These are phyloP conservation scores for Nettapus auritus DNA, from an alignment of 2,113 vertebrate species.

Conservation along the genomic window DNA sequence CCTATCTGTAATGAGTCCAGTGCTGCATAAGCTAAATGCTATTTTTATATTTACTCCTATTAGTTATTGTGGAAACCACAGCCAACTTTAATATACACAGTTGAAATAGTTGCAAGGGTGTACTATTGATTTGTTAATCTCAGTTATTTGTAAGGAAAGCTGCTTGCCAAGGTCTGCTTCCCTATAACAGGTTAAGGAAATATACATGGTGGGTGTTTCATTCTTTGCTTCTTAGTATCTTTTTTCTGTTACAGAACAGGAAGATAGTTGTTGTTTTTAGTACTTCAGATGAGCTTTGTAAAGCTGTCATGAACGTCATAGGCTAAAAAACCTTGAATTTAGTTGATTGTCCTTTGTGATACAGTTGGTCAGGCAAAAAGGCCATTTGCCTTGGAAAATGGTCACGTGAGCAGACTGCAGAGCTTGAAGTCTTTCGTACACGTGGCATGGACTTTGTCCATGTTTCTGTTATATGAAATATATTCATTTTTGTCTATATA, in stretches of 20 bases:
- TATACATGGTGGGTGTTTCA: neutral
- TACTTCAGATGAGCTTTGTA: neutral
- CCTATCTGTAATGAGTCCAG: conserved; percentile 33
- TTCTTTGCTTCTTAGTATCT: neutral
- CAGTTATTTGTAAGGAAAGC: conserved; percentile 6
- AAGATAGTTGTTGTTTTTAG: neutral
- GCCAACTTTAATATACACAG: conserved; percentile 8
- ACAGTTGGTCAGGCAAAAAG: neutral
- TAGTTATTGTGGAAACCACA: conserved; percentile 23
- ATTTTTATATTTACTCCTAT: conserved; percentile 8
- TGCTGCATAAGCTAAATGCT: conserved; percentile 16
- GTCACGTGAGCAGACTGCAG: neutral
- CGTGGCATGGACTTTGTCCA: neutral
- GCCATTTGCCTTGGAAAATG: neutral
- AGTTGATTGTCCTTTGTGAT: neutral
- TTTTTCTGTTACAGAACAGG: neutral
- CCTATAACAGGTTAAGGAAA: neutral
- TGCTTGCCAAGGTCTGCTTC: conserved; percentile 3
- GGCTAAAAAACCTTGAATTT: neutral
- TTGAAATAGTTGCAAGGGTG: neutral
- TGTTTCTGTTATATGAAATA: neutral
- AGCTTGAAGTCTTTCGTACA: neutral
- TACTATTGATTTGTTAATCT: conserved; percentile 43
- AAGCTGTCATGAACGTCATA: neutral
- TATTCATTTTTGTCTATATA: neutral